Conservation (phyloP, 2,888 invertebrate species). For the Hydropsyche betteni region DNA sequence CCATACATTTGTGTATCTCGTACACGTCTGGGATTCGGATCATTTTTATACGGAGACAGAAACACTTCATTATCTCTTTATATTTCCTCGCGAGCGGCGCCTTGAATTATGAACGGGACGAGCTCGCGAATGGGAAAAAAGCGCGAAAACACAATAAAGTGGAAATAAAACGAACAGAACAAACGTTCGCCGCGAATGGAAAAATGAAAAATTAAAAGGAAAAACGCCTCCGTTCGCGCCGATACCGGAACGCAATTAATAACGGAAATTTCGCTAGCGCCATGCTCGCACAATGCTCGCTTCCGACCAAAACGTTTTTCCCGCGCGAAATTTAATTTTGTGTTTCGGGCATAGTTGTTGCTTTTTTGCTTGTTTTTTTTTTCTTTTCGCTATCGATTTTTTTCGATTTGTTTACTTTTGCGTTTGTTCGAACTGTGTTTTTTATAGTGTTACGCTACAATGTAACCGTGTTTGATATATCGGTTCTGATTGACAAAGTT, state of each 20-base stretch:
- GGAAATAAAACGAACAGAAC: background rate
- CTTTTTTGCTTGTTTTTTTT: too few relatives aligned
- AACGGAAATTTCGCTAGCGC: background rate
- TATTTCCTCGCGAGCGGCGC: slow-evolving; percentile 16
- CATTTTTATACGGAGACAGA: slow-evolving; percentile 26
- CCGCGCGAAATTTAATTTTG: too few relatives aligned
- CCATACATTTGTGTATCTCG: background rate
- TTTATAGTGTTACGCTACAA: too few relatives aligned
- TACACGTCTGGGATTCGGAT: slow-evolving; percentile 4
- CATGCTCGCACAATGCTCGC: too few relatives aligned
- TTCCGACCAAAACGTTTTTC: too few relatives aligned
- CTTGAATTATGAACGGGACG: slow-evolving; percentile 15
- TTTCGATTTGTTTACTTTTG: too few relatives aligned
- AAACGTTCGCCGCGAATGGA: background rate
- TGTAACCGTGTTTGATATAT: too few relatives aligned
- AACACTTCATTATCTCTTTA: slow-evolving; percentile 31
- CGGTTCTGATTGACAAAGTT: too few relatives aligned
- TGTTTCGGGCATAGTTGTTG: too few relatives aligned
- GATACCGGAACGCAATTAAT: slow-evolving; percentile 27
- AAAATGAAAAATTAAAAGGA: slow-evolving; percentile 16
- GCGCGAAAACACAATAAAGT: background rate
- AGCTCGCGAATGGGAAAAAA: background rate
- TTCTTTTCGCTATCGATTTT: too few relatives aligned
- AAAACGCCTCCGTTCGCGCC: slow-evolving; percentile 15
- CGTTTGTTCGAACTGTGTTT: too few relatives aligned